A percentile compares a stretch with the other conserved stretches of the same genome.
These are phyloP conservation scores for Eudemis profundana DNA, from an alignment of 2,888 invertebrate genomes.

Conservation along the genomic window DNA sequence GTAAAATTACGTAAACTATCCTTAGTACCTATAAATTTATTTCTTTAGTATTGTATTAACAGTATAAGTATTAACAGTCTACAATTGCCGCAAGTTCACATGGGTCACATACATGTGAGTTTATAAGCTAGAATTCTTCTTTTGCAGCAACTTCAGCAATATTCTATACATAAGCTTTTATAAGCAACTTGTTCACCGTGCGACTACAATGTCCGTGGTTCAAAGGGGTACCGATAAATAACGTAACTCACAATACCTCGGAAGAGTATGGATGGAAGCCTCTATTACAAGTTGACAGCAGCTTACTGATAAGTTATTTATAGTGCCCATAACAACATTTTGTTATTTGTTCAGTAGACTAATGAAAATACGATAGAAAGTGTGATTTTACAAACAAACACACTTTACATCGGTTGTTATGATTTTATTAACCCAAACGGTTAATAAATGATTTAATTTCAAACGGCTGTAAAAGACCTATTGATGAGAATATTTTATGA, in stretches of 20 bases:
- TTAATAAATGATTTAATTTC: too few species aligned
- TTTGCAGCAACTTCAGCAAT: not conserved
- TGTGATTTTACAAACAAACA: too few species aligned
- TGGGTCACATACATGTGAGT: not conserved
- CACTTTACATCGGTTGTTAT: too few species aligned
- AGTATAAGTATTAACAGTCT: too few species aligned
- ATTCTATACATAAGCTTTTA: not conserved
- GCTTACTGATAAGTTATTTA: constrained; percentile 45
- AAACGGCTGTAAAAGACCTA: too few species aligned
- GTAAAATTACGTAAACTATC: too few species aligned
- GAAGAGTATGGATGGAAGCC: constrained; percentile 42
- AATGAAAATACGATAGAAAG: too few species aligned
- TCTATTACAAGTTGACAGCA: constrained; percentile 38
- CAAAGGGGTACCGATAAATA: constrained; percentile 17
- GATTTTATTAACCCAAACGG: too few species aligned
- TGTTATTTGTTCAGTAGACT: constrained; percentile 49
- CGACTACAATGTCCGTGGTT: not conserved
- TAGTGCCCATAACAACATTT: constrained; percentile 48
- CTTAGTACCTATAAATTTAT: too few species aligned
- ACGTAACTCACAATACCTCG: constrained; percentile 46
- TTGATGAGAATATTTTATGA: too few species aligned
- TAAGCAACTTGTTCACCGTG: not conserved
- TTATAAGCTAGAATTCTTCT: not conserved
- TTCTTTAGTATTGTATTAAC: not conserved
- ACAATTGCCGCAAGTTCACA: not conserved